Base-by-base conservation (phyloP, 2,113 vertebrate genomes). In the Hiodon alosoides region DNA sequence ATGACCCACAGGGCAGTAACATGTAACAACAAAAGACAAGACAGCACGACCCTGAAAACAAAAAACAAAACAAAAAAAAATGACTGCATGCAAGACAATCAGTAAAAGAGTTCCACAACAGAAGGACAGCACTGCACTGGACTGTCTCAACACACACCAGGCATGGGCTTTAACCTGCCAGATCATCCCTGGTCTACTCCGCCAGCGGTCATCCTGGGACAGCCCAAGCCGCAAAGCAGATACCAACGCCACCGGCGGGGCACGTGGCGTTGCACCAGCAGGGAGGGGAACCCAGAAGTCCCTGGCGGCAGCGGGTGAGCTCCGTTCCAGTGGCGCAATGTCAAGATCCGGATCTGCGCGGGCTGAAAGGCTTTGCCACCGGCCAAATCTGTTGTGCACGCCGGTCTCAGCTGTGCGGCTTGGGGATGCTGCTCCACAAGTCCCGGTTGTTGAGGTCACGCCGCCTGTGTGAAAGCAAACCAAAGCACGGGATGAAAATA, bases 391-490 rank as follows among this genome's bases (percentile, higher is more conserved):
- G 48, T 47, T 70, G n/a, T 5, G 59, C 62, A 66, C 13, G 62
- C 13, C 11, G 62, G 72, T 13, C 65, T 75, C 73, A 68, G 71
- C 71, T 78, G 69, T 61, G 69, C 75, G 0, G 72, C 69, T 62
- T 73, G 60, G 77, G 67, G 69, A 17, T 16, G 71, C 67, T 67
- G n/a, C 67, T 83, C 86, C 84, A 87, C 87, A 86, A 88, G 86
- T 89, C 82, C 83, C 76, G 78, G 82, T 82, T 84, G 86, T 85
- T 85, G 75, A 76, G 77, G 82, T 85, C 83, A 86, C 85, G 84
- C 86, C 85, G 85, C 86, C 85, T 86, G 83, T 85, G 83, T 75
- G 62, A 74, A 17, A 54, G 58, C 60, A 51, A 13, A 65, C 17
- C 61, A 55, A 13, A 16, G 51, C 14, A 2, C 13, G 58, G 58